Percentiles rank a stretch among this genome's conserved stretches.
Conservation (phyloP, 2,113 vertebrate genomes). For the Chamaetylas fuelleborni region DNA sequence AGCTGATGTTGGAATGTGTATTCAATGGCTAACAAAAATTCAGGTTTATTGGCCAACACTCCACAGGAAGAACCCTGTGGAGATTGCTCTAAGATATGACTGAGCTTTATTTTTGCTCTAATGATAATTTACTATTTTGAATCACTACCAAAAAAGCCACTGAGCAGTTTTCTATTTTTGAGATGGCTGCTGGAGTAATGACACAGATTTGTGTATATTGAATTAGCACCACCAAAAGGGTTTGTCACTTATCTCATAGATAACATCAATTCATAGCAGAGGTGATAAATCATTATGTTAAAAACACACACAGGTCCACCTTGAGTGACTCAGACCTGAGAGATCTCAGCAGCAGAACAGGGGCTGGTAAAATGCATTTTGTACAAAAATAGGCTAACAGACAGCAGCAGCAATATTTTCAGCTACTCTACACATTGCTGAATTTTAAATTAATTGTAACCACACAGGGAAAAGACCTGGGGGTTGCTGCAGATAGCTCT, state of each 20-base stretch:
- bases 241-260: not conserved
- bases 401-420: not conserved
- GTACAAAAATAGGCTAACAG: not conserved
- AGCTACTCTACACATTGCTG: conserved; percentile 39
- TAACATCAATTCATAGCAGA: not conserved
- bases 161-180: not conserved
- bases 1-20: not conserved
- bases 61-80: not conserved
- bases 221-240: not conserved
- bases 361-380: not conserved
- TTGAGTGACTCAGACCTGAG: not conserved
- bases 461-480: conserved; percentile 43
- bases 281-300: not conserved
- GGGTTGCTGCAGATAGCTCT: conserved; percentile 7
- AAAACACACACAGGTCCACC: not conserved
- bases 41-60: not conserved
- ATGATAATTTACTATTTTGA: not conserved
- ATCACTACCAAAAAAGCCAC: not conserved
- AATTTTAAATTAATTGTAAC: conserved; percentile 43
- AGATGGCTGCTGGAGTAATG: not conserved
- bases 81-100: not conserved
- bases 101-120: not conserved
- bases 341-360: not conserved
- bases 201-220: not conserved
- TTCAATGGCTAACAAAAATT: not conserved